Base-by-base conservation (phyloP, 1,140 invertebrate species). In the Trichonephila inaurata region DNA sequence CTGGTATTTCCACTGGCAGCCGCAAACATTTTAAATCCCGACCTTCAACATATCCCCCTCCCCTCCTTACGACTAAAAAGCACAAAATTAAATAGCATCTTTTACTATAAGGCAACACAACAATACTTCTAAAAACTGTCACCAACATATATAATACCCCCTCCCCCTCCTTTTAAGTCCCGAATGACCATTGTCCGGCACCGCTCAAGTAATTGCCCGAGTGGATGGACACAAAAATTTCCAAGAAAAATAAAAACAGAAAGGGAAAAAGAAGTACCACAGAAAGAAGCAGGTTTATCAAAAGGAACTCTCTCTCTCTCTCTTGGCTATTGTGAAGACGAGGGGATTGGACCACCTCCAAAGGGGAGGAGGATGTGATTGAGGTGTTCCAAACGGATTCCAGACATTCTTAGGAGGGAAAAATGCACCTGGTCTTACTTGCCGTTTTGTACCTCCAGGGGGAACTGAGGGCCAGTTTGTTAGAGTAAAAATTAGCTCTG, bases 351-450 rank as follows among this genome's bases (percentile, higher is more conserved):
- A n/a, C 33, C 28, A 72, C 87, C 21, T 28, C 33, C 18, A 58
- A 10, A 62, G 58, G 85, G 85, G 28, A 18, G 87, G 8, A 28
- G 44, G 87, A 40, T 40, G 87, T 89, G 87, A 89, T 89, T 89
- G 87, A 89, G 87, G 87, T 89, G 87, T 89, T 89, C 87, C 64
- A 21, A 51, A 24, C 24, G 87, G 64, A 89, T 89, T 89, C 62
- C 87, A 72, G 87, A 66, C 87, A 89, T 89, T 72, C 87, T 64
- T 40, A 21, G 44, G 87, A 69, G 72, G 62, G 28, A 77, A 77
- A 77, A 77, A 77, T 77, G 72, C 72, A 77, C 72, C 72, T 77
- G 72, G 72, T 77, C 72, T 77, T 77, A 77, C 28, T 77, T 77
- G 28, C 72, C 7, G 72, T 77, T 77, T 33, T 28, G 28, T 40